A percentile compares a stretch with the other conserved stretches of the same genome.
Conservation (phyloP, 2,113 vertebrate species). For the Nesoenas mayeri region DNA sequence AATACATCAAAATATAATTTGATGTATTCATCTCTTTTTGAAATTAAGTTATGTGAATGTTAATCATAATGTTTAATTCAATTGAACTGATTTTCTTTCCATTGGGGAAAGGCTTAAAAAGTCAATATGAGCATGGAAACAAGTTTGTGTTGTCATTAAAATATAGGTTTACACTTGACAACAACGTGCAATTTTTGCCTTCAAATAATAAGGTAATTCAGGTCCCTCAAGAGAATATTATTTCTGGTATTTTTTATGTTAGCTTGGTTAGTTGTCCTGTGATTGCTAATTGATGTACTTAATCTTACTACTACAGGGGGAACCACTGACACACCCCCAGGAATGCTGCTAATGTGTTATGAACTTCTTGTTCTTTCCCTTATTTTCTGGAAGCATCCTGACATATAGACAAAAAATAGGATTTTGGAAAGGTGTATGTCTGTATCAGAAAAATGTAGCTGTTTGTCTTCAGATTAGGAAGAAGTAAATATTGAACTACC, state of each 20-base stretch:
- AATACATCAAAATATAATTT: not conserved
- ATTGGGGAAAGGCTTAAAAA: not conserved
- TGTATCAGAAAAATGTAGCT: not conserved
- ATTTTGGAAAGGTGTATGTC: not conserved
- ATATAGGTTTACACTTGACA: not conserved
- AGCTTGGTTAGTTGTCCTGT: not conserved
- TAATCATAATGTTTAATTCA: not conserved
- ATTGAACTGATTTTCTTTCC: not conserved
- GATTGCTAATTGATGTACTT: slow-evolving; percentile 10
- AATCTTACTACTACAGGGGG: not conserved
- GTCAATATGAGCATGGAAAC: not conserved
- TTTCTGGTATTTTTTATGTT: not conserved
- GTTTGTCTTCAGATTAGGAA: not conserved
- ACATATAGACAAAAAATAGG: not conserved
- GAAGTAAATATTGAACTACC: not conserved
- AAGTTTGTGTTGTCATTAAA: not conserved
- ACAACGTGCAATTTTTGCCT: not conserved
- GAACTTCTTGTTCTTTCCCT: not conserved
- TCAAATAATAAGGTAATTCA: not conserved
- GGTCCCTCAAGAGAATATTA: not conserved
- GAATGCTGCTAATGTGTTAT: not conserved
- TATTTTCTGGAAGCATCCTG: not conserved
- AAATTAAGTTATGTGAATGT: not conserved
- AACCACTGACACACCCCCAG: not conserved
- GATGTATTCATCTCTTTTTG: not conserved